Evolutionary conservation across 2,797 vertebrate genomes (phyloP), one percentile per base, ranked within the genome.

Genomic region (Mormyrops attenuatus): DNA sequence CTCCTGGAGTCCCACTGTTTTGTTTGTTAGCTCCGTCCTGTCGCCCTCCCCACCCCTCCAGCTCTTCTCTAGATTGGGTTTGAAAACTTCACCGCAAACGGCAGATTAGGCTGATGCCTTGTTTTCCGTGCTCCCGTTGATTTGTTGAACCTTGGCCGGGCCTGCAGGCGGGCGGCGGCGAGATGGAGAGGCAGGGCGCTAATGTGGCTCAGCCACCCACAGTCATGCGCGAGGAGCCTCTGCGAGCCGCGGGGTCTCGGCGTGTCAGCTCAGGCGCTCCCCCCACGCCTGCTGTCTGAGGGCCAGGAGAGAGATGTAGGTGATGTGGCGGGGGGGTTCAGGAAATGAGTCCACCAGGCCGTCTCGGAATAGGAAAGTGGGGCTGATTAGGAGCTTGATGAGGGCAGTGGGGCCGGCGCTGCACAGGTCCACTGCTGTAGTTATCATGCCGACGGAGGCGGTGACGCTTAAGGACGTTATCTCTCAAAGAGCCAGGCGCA

Each of bases 181-280:
- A 96, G 96, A 96, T 96, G 95, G 96, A 94, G 93, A 96, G 96
- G 96, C 89, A 89, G 95, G 92, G 94, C 93, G 95, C 96, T 99
- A 99, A 99, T 99, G 96, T 96, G 97, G 96, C 97, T 96, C 97
- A 97, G 96, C 96, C 96, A 96, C 96, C 94, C 95, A 95, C 97
- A 97, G 98, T 99, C 98, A 99, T 98, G 98, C 97, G 94, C 97
- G 94, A 94, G 96, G 96, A 95, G 97, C 96, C 96, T 96, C 96
- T 97, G 97, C 96, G 96, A 96, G 96, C 95, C 96, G 13, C 52
- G 17, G 85, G 85, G 85, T 87, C 85, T 44, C 50, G 52, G 5
- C 52, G 13, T 57, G 85, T 55, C 50, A 87, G 52, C 50, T 26
- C 34, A 53, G 85, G 6, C 26, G 17, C 82, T 15, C 80, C 80